These are phyloP conservation scores for Sinocyclocheilus anophthalmus DNA, from an alignment of 2,113 vertebrate genomes.

Conservation along the genomic window DNA sequence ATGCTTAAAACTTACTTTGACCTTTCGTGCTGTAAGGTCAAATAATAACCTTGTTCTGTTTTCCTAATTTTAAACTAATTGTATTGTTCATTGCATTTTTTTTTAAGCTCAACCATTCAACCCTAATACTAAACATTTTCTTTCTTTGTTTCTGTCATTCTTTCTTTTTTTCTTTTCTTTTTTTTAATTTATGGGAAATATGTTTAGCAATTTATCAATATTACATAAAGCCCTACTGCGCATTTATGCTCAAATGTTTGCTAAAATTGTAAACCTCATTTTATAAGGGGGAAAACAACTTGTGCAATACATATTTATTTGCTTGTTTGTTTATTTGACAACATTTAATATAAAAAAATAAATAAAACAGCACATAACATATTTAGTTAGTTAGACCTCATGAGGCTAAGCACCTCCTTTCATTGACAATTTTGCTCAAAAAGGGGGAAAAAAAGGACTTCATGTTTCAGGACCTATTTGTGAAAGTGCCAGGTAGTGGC, in stretches of 20 bases:
- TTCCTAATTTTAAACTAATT: background rate
- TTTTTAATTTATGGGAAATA: background rate
- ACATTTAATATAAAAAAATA: background rate
- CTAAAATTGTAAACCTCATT: no score
- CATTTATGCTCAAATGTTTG: no score
- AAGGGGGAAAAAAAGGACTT: background rate
- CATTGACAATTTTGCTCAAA: background rate
- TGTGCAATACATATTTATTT: no score
- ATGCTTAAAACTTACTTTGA: no score
- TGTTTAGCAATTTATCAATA: background rate
- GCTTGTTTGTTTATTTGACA: background rate
- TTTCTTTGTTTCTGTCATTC: background rate
- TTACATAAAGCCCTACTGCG: background rate
- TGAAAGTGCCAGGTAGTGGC: background rate
- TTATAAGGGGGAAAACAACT: no score
- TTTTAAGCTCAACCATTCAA: background rate
- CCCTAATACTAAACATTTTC: background rate
- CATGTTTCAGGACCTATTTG: background rate
- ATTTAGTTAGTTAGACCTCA: background rate
- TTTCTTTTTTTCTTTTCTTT: no score
- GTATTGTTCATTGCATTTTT: background rate
- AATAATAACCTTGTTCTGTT: background rate
- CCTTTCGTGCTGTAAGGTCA: no score
- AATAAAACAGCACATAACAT: background rate
- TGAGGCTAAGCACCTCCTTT: background rate